phyloP scores from a whole-genome alignment of 2,888 invertebrate species.

The Syrphus vitripennis region DNA sequence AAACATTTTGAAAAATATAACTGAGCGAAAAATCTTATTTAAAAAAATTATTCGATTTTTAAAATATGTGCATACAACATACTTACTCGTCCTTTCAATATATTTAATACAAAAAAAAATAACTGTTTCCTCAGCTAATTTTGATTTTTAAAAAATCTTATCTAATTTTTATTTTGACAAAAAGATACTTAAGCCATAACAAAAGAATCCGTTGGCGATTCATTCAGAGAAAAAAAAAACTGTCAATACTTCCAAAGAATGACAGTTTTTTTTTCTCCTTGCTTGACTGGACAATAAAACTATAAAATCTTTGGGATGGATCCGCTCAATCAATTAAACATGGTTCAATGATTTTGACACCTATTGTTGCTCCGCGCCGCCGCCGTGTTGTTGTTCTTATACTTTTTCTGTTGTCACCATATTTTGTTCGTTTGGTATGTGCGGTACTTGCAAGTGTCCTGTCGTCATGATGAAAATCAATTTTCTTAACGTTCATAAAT shows the following conservation, averaged over 20 bases:
- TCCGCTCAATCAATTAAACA: slow-evolving; percentile 76
- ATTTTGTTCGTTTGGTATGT: slow-evolving; percentile 50
- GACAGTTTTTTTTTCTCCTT: neutral
- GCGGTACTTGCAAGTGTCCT: slow-evolving; percentile 64
- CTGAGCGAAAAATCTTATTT: too few species aligned
- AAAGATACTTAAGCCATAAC: neutral
- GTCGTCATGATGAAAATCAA: slow-evolving; percentile 68
- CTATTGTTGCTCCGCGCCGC: slow-evolving; percentile 61
- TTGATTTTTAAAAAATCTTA: neutral
- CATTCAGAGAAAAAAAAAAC: slow-evolving; percentile 15
- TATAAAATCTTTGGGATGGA: slow-evolving; percentile 33
- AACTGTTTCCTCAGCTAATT: neutral
- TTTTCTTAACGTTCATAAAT: slow-evolving; percentile 63
- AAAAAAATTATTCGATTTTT: too few species aligned
- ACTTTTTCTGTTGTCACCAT: slow-evolving; percentile 1
- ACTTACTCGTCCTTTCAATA: too few species aligned
- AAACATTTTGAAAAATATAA: too few species aligned
- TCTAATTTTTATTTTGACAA: neutral
- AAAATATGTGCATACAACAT: too few species aligned
- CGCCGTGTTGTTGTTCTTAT: slow-evolving; percentile 15
- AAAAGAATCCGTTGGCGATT: slow-evolving; percentile 7
- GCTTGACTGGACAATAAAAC: slow-evolving; percentile 17
- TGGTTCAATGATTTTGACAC: slow-evolving; percentile 77
- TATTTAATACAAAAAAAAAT: too few species aligned
- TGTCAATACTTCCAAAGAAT: slow-evolving; percentile 19